Evolutionary conservation across 64 coral and sea anemone genomes (phyloP).

Genomic region (Montipora efflorescens): DNA sequence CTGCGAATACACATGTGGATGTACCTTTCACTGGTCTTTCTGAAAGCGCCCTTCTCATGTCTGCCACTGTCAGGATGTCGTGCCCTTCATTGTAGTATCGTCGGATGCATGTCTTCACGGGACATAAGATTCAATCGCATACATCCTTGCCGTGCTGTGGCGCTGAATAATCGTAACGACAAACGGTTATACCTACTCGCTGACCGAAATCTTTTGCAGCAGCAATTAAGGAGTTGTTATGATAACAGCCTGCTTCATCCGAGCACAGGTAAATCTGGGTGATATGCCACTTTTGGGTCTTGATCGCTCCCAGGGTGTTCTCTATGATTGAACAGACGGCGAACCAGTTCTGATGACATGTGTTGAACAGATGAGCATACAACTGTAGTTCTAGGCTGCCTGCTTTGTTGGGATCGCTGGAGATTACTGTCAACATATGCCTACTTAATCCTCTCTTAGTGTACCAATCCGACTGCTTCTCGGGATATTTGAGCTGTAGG

Average conservation of each 20-base stretch:
- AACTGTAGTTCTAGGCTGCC: conserved; percentile 25
- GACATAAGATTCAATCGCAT: too few relatives aligned
- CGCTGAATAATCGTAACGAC: conserved; percentile 3
- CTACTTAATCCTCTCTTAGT: not conserved
- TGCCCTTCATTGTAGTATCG: conserved; percentile 2
- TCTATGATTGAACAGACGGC: conserved; percentile 38
- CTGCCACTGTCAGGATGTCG: conserved; percentile 1
- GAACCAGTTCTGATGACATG: conserved; percentile 50
- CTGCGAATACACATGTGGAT: not conserved
- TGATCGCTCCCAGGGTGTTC: conserved; percentile 25
- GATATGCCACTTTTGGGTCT: not conserved
- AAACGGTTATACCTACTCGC: conserved; percentile 24
- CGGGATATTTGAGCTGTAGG: conserved; percentile 18
- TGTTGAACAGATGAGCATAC: conserved; percentile 30
- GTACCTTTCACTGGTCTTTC: conserved; percentile 35
- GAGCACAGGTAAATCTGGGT: conserved; percentile 26
- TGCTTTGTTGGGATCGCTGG: not conserved
- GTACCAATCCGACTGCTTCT: conserved; percentile 4
- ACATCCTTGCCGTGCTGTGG: too few relatives aligned
- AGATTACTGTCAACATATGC: conserved; percentile 42
- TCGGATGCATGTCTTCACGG: too few relatives aligned
- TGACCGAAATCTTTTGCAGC: conserved; percentile 19
- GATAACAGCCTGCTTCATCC: conserved; percentile 36
- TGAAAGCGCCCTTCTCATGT: conserved; percentile 27
- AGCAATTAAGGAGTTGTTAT: conserved; percentile 8